Conservation (phyloP, 2,113 vertebrate genomes). For the Recurvirostra avosetta region DNA sequence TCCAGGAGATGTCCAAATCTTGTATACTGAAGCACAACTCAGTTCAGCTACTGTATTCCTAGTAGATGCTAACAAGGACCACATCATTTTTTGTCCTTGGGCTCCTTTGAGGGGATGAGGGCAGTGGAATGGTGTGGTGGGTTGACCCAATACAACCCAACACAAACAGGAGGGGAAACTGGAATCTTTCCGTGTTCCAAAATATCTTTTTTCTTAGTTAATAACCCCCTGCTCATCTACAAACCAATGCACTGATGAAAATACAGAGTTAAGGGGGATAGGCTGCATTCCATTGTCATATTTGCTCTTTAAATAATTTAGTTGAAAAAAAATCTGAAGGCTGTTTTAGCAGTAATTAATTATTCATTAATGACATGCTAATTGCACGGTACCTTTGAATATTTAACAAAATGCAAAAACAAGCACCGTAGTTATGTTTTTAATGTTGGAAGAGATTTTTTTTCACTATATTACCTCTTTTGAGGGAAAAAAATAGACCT, state of each 20-base stretch:
- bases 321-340: conserved; percentile 91
- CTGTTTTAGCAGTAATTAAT: conserved; percentile 97
- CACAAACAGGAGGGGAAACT: neutral
- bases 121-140: neutral
- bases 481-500: conserved; percentile 51
- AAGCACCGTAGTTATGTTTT: conserved; percentile 85
- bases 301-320: conserved; percentile 98
- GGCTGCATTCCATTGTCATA: conserved; percentile 75
- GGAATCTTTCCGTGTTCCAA: neutral
- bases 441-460: conserved; percentile 72
- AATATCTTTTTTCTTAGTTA: neutral
- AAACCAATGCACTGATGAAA: conserved; percentile 52
- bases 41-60: conserved; percentile 10
- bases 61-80: conserved; percentile 3
- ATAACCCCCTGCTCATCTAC: conserved; percentile 8
- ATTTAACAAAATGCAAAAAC: conserved; percentile 96
- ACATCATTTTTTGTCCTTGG: neutral
- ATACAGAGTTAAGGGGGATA: neutral
- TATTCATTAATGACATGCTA: conserved; percentile 99
- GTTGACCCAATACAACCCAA: neutral
- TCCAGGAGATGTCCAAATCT: neutral
- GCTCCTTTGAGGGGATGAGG: neutral
- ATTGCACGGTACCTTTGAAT: conserved; percentile 94
- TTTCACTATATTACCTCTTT: conserved; percentile 58
- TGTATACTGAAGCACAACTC: neutral